phyloP scores from a whole-genome alignment of 2,888 invertebrate species.

The Habrosyne pyritoides region DNA sequence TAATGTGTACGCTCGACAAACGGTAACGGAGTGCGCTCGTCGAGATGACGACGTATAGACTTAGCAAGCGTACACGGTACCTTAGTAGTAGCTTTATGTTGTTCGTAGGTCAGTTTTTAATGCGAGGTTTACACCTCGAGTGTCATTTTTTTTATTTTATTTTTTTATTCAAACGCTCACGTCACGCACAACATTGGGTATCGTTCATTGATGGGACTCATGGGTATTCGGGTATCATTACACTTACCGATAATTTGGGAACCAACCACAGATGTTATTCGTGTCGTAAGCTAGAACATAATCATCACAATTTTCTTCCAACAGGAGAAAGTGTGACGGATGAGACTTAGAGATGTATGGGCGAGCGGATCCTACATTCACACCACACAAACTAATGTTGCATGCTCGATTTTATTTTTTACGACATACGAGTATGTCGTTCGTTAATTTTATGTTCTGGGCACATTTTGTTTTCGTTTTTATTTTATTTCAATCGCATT shows the following conservation, averaged over 20 bases:
- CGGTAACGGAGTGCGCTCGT: slow-evolving; percentile 8
- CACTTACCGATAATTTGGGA: not conserved
- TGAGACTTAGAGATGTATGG: slow-evolving; percentile 72
- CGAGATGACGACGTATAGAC: not conserved
- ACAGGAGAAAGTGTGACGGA: slow-evolving; percentile 71
- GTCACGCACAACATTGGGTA: slow-evolving; percentile 50
- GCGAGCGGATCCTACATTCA: slow-evolving; percentile 75
- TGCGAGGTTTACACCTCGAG: slow-evolving; percentile 55
- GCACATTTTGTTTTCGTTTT: slow-evolving; percentile 55
- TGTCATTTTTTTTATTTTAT: slow-evolving; percentile 47
- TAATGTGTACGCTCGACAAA: slow-evolving; percentile 61
- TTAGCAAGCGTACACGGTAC: slow-evolving; percentile 61
- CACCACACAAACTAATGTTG: slow-evolving; percentile 57
- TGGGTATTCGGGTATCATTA: not conserved
- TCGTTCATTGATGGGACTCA: slow-evolving; percentile 10
- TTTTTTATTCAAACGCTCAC: slow-evolving; percentile 47
- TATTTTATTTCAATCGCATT: slow-evolving; percentile 73
- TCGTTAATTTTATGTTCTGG: slow-evolving; percentile 64
- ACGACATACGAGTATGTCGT: slow-evolving; percentile 43
- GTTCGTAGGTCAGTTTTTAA: slow-evolving; percentile 75
- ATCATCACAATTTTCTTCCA: slow-evolving; percentile 63
- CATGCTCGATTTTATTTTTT: slow-evolving; percentile 65
- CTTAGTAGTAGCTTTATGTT: slow-evolving; percentile 82
- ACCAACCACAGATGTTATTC: slow-evolving; percentile 37
- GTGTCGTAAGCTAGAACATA: slow-evolving; percentile 56